A percentile compares a stretch with the other conserved stretches of the same genome.
These are phyloP conservation scores for Amitus sp. DNA, from an alignment of 2,888 invertebrate species.

Conservation along the genomic window DNA sequence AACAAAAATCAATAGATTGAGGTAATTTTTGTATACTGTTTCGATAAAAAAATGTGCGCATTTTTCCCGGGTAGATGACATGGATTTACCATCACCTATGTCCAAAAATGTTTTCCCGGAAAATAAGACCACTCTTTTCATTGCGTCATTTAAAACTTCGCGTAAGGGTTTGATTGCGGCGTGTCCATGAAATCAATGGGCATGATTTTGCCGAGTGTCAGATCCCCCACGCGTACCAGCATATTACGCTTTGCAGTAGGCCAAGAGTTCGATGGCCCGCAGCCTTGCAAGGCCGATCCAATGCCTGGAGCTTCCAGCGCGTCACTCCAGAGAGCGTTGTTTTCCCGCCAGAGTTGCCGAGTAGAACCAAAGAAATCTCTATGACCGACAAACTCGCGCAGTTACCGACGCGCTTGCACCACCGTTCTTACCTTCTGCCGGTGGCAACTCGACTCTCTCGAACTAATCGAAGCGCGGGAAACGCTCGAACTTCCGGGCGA, in stretches of 20 bases:
- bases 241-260: slow-evolving; percentile 50
- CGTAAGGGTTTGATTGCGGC: too few species aligned
- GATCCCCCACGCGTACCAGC: slow-evolving; percentile 17
- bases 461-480: too few species aligned
- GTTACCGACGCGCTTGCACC: background rate
- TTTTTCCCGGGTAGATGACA: too few species aligned
- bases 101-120: too few species aligned
- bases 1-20: too few species aligned
- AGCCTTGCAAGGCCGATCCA: slow-evolving; percentile 62
- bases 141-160: too few species aligned
- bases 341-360: slow-evolving; percentile 5
- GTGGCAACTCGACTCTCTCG: too few species aligned
- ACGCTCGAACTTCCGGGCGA: background rate
- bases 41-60: too few species aligned
- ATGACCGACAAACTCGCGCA: slow-evolving; percentile 10
- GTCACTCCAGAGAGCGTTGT: slow-evolving; percentile 42
- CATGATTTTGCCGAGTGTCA: slow-evolving; percentile 22
- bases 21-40: too few species aligned
- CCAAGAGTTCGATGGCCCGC: slow-evolving; percentile 61
- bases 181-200: slow-evolving; percentile 26
- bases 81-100: too few species aligned
- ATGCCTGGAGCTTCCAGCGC: slow-evolving; percentile 12
- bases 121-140: too few species aligned
- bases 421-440: background rate
- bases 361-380: background rate